These are phyloP conservation scores for Halesus radiatus DNA, from an alignment of 1,140 invertebrate genomes.

Conservation along the genomic window DNA sequence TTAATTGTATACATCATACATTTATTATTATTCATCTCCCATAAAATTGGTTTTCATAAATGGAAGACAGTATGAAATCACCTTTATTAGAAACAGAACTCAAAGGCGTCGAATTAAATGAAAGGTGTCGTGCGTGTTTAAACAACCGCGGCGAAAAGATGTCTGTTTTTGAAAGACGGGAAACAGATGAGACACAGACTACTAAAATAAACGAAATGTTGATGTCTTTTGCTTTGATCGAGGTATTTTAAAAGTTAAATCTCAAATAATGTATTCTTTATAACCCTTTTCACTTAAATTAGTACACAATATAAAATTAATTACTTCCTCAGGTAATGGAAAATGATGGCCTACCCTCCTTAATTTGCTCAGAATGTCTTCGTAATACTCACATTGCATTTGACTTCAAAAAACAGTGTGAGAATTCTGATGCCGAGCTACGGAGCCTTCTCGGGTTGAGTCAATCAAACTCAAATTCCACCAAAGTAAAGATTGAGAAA, in stretches of 20 bases:
- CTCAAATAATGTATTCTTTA: background rate
- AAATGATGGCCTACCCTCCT: constrained; percentile 52
- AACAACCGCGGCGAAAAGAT: constrained; percentile 32
- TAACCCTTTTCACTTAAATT: background rate
- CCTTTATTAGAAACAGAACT: background rate
- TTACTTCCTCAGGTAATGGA: constrained; percentile 43
- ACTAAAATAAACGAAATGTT: constrained; percentile 39
- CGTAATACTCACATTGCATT: constrained; percentile 41
- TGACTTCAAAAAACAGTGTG: constrained; percentile 52
- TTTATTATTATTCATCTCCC: background rate
- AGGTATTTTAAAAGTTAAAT: constrained; percentile 17
- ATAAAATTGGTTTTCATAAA: background rate
- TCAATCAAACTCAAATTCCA: background rate
- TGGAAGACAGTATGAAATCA: constrained; percentile 13
- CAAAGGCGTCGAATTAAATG: constrained; percentile 12
- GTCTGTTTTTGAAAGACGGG: constrained; percentile 24
- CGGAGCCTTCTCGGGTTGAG: constrained; percentile 25
- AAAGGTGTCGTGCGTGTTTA: constrained; percentile 38
- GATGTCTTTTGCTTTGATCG: constrained; percentile 42
- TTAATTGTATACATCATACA: background rate
- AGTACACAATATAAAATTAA: background rate
- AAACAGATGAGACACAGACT: background rate
- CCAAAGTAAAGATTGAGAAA: constrained; percentile 41
- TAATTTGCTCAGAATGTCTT: constrained; percentile 47
- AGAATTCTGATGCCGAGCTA: constrained; percentile 48